Evolutionary conservation across 2,113 vertebrate species (phyloP).

Genomic region (Chamaea fasciata): DNA sequence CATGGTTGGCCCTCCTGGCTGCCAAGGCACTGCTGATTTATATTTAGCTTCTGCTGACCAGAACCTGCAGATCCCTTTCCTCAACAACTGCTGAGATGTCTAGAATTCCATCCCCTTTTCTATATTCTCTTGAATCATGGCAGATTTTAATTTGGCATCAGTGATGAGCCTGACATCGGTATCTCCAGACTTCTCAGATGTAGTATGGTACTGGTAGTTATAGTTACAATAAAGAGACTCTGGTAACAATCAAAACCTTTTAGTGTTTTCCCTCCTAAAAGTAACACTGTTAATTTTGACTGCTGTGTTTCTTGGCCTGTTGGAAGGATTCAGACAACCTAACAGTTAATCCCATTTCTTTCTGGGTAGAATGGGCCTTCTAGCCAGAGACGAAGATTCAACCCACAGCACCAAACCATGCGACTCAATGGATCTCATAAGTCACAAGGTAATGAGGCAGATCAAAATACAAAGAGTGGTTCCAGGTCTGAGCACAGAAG

Average conservation of each 20-base stretch:
- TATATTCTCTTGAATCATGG: background rate
- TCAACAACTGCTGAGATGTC: background rate
- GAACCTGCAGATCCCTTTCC: background rate
- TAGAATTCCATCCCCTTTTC: background rate
- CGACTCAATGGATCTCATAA: conserved; percentile 65
- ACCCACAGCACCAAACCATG: conserved; percentile 67
- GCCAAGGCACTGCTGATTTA: background rate
- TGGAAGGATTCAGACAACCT: background rate
- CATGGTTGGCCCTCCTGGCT: background rate
- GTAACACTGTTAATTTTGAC: background rate
- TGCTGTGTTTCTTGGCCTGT: background rate
- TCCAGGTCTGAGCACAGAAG: conserved; percentile 71
- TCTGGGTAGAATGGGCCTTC: conserved; percentile 68
- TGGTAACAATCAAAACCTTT: background rate
- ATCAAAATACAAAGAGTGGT: conserved; percentile 40
- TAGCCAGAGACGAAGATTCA: conserved; percentile 75
- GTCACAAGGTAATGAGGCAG: conserved; percentile 59
- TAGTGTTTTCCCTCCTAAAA: background rate
- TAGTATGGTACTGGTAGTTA: background rate
- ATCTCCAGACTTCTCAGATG: background rate
- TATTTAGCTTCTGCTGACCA: background rate
- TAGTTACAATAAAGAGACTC: background rate
- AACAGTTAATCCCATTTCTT: background rate
- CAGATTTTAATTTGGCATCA: background rate
- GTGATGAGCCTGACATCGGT: background rate